Base-by-base conservation (phyloP, 92 coral and sea anemone genomes). In the Metridium senile region DNA sequence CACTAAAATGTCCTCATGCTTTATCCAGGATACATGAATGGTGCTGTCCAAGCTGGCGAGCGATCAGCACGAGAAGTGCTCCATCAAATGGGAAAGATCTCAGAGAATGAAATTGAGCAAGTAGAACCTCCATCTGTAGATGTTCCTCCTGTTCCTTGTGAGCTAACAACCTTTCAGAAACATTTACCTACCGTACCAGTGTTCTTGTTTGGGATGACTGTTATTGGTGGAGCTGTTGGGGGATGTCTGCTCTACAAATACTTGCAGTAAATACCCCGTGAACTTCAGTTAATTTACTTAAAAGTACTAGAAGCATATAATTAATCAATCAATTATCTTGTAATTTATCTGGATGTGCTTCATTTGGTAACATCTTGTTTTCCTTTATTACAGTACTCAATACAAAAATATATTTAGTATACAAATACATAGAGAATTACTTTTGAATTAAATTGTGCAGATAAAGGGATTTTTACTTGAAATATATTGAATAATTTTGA, bases 61-160 rank as follows among this genome's bases (percentile, higher is more conserved):
- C 88, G 99, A 58, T 97, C 99, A 23, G 99, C 99, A n/a, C 74
- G 99, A 72, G 97, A 95, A 70, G 96, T 95, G 29, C 91, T 95
- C 19, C 78, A 81, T 71, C 85, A 90, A 9, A 92, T 95, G 99
- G 93, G 91, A 21, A 89, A 87, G 75, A 95, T 95, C 22, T 58
- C 93, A 0, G 69, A 78, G 26, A 82, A 85, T 17, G 93, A 85
- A 23, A 81, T 92, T 71, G 76, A 87, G 39, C 99, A 92, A 75
- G 77, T 57, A 19, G 98, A 94, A 54, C 98, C 97, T n/a, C 89
- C 97, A 0, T 94, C 95, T 30, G 46, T 66, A 71, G 99, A 92
- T 56, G 89, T 95, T 53, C 89, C 92, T 22, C 93, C 96, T 31
- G 85, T 71, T 11, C 91, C 97, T 3, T 92, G 93, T 61, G 82